These are phyloP conservation scores for Aporophyla lueneburgensis DNA, from an alignment of 2,888 invertebrate species.

Conservation along the genomic window DNA sequence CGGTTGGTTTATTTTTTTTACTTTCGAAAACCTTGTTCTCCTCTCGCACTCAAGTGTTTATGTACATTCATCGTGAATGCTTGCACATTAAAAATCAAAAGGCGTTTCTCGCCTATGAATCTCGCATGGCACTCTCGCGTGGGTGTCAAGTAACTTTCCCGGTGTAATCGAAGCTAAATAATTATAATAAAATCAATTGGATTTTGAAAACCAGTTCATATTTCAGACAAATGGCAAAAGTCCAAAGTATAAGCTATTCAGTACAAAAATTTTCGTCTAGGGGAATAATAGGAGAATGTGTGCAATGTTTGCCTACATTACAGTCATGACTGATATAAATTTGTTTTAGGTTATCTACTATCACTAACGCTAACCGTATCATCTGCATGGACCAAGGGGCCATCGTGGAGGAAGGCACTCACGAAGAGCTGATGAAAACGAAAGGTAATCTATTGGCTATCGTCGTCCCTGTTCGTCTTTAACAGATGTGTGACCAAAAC, in stretches of 20 bases:
- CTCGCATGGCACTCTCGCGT: too few relatives aligned
- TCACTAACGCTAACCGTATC: constrained; percentile 93
- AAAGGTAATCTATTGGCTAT: constrained; percentile 85
- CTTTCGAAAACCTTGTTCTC: neutral
- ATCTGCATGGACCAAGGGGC: constrained; percentile 93
- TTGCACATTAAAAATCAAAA: neutral
- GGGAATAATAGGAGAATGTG: neutral
- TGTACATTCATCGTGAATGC: neutral
- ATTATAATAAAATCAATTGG: too few relatives aligned
- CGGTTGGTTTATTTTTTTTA: constrained; percentile 73
- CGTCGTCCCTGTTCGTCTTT: too few relatives aligned
- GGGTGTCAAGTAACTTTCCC: neutral
- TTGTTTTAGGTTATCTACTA: constrained; percentile 92
- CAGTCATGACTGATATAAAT: neutral
- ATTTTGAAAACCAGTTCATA: neutral
- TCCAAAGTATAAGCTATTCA: constrained; percentile 2
- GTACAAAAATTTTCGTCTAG: neutral
- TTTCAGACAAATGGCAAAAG: neutral
- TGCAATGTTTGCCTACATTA: neutral
- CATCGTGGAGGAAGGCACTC: constrained; percentile 94
- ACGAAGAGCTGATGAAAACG: constrained; percentile 93
- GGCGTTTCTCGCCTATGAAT: neutral
- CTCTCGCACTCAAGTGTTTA: neutral
- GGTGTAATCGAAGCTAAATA: neutral
- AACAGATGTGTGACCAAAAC: neutral